Conservation (phyloP, 2,888 invertebrate genomes). For the Pammene aurita region DNA sequence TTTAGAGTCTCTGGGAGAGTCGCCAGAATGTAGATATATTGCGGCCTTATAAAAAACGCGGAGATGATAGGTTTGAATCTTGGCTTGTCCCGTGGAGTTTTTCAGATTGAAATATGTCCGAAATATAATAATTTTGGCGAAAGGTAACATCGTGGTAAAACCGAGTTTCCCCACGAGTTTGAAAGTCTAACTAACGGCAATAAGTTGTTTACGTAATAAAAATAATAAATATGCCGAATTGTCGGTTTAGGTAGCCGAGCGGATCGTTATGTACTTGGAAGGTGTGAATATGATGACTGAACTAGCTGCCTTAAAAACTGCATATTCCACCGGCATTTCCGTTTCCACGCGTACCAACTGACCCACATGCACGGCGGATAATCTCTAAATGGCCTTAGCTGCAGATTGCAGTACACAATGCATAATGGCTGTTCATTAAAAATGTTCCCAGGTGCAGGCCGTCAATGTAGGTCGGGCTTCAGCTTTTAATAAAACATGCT, state of each 20-base stretch:
- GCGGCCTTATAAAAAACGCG: conserved; percentile 2
- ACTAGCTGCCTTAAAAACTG: not conserved
- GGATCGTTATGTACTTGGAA: too few relatives aligned
- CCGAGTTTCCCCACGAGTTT: too few relatives aligned
- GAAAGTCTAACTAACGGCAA: too few relatives aligned
- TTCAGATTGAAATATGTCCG: too few relatives aligned
- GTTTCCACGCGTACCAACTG: conserved; percentile 11
- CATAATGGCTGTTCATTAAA: conserved; percentile 40
- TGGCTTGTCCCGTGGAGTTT: not conserved
- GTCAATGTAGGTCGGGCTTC: conserved; percentile 35
- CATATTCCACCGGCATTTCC: conserved; percentile 6
- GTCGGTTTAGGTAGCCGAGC: too few relatives aligned
- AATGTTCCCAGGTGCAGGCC: conserved; percentile 29
- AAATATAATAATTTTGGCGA: too few relatives aligned
- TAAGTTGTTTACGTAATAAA: too few relatives aligned
- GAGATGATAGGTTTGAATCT: not conserved
- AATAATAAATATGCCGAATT: too few relatives aligned
- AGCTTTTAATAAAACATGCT: conserved; percentile 19
- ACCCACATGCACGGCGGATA: conserved; percentile 36
- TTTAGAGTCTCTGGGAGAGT: conserved; percentile 20
- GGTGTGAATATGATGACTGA: too few relatives aligned
- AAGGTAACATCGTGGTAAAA: too few relatives aligned
- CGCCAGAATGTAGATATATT: conserved; percentile 1
- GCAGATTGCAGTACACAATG: conserved; percentile 38
- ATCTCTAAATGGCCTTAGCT: conserved; percentile 33